Evolutionary conservation across 2,113 vertebrate species (phyloP), one percentile per base, ranked within the genome.

Genomic region (Pipa parva): DNA sequence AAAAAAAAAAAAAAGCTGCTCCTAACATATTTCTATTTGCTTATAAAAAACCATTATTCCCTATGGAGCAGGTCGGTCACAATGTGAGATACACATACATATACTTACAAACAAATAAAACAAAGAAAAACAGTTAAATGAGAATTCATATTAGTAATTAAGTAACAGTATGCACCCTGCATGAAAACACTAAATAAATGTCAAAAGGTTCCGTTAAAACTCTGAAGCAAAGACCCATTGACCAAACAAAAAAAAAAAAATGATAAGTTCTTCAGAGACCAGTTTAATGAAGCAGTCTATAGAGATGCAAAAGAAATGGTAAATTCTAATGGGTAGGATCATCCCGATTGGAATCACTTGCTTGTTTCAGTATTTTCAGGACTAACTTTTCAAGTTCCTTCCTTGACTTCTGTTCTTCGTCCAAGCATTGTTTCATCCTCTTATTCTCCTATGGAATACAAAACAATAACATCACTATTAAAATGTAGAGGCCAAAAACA

Each of bases 361-460:
- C 91, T 83, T 96, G 93, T 80, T 98, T 98, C 79, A 94, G 77
- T 78, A 97, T 81, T 81, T 92, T 93, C 55, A 91, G 79, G 21
- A 99, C 94, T 49, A 95, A 76, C 45, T 95, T 92, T 86, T 99
- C 97, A 26, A 99, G 85, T 63, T 97, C 96, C 79, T 90, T 96
- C 67, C 97, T 91, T 36, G 93, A 96, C 77, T 94, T 98, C 79
- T 95, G 82, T 81, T 99, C 97, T 78, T 99, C 97, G 74, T 99
- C 97, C 83, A 99, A 85, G 73, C 92, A 94, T 73, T 98, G 95
- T 63, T 93, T 97, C 92, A 99, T 97, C 82, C 89, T 90, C 81
- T 93, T 96, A 63, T 94, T 97, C 78, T 99, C 97, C 97, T 99
- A 75, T 0, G 1, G 21, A 65, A 6, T 45, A 17, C 12, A 45